A percentile compares a stretch with the other conserved stretches of the same genome.
These are phyloP conservation scores for Brachionus koreanus DNA, from an alignment of 1,140 invertebrate species.

Conservation along the genomic window DNA sequence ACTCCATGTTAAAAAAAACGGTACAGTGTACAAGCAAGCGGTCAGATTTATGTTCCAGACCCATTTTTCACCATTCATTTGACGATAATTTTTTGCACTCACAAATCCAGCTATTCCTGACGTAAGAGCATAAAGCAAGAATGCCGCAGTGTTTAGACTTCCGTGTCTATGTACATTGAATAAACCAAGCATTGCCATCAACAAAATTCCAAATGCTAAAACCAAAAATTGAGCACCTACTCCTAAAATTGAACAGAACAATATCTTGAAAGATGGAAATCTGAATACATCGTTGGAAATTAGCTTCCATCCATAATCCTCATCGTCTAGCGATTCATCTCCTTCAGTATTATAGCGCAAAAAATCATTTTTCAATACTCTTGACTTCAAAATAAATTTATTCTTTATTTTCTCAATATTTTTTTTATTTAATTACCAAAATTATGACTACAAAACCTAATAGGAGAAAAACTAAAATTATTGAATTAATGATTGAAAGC, in stretches of 20 bases:
- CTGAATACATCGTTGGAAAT: constrained; percentile 63
- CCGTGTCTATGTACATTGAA: constrained; percentile 63
- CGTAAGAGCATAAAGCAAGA: constrained; percentile 62
- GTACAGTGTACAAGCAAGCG: constrained; percentile 61
- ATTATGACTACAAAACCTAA: constrained; percentile 63
- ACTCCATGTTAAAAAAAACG: constrained; percentile 62
- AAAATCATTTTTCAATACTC: constrained; percentile 62
- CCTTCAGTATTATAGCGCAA: constrained; percentile 60
- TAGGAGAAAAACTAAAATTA: constrained; percentile 62
- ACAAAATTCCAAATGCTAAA: constrained; percentile 59
- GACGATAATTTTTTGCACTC: constrained; percentile 58
- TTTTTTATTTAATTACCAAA: constrained; percentile 53
- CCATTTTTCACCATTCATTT: constrained; percentile 62
- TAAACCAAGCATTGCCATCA: constrained; percentile 61
- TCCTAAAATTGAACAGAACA: constrained; percentile 62
- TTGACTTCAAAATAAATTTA: constrained; percentile 51
- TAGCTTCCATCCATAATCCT: constrained; percentile 64
- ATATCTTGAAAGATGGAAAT: constrained; percentile 58
- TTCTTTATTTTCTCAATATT: too few relatives aligned
- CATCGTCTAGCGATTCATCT: constrained; percentile 58
- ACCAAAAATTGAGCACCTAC: constrained; percentile 61
- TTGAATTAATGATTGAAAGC: constrained; percentile 63
- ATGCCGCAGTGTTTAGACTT: constrained; percentile 60
- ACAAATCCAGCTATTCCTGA: constrained; percentile 62
- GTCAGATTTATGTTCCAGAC: constrained; percentile 62